Evolutionary conservation across 2,888 invertebrate species (phyloP).

Genomic region (Agonopterix heracliana): DNA sequence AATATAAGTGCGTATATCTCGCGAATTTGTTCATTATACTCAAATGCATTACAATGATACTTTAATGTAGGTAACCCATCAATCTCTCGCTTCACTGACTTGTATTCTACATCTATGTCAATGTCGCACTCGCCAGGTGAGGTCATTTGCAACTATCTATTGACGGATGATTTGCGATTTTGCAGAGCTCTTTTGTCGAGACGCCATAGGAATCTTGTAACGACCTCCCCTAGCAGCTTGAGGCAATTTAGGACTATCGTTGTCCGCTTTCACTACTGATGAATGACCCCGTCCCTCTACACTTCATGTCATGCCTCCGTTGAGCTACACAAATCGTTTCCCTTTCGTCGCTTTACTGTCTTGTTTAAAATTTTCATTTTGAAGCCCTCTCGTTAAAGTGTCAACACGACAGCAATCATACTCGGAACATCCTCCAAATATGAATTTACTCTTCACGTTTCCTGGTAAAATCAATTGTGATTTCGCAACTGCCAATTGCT

Average conservation of each 20-base stretch:
- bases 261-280: conserved; percentile 56
- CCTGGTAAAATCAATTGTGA: conserved; percentile 29
- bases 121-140: conserved; percentile 36
- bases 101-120: conserved; percentile 42
- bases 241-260: conserved; percentile 60
- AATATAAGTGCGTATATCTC: background rate
- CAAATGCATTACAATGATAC: background rate
- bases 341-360: conserved; percentile 54
- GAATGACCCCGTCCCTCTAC: conserved; percentile 56
- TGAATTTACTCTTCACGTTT: conserved; percentile 30
- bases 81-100: conserved; percentile 29
- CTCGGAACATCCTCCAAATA: conserved; percentile 20
- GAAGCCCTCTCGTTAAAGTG: conserved; percentile 48
- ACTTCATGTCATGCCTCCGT: conserved; percentile 39
- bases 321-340: conserved; percentile 54
- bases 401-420: conserved; percentile 30
- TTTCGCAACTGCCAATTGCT: conserved; percentile 45
- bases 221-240: conserved; percentile 35
- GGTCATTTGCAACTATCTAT: conserved; percentile 40
- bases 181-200: conserved; percentile 32
- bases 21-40: background rate
- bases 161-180: conserved; percentile 53
- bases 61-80: conserved; percentile 21
- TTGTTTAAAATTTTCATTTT: conserved; percentile 51
- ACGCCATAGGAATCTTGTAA: conserved; percentile 29